Conservation (phyloP, 2,797 vertebrate species). For the Dipus sagitta region DNA sequence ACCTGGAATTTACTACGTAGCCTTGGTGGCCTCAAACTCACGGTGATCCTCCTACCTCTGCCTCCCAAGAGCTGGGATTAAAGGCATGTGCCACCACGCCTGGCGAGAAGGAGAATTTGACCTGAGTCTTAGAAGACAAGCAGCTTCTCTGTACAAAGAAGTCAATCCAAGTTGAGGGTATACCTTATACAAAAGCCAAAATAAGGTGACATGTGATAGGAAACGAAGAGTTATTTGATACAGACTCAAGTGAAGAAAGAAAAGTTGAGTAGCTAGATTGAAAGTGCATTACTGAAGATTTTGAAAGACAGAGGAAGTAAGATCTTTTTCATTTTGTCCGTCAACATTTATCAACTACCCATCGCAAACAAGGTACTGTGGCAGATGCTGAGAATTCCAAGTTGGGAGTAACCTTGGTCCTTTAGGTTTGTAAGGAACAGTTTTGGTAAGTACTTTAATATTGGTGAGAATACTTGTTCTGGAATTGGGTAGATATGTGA, state of each 20-base stretch:
- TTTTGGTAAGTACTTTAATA: conserved; percentile 43
- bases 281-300: conserved; percentile 48
- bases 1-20: no score
- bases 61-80: no score
- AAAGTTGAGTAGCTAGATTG: conserved; percentile 27
- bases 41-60: no score
- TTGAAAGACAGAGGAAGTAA: conserved; percentile 61
- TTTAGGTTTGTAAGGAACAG: conserved; percentile 22
- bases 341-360: conserved; percentile 64
- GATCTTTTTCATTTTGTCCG: conserved; percentile 59
- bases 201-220: conserved; percentile 12
- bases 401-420: conserved; percentile 11
- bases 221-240: background rate
- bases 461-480: background rate
- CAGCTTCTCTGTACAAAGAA: conserved; percentile 48
- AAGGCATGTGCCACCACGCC: no score
- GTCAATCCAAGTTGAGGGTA: background rate
- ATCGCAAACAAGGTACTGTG: conserved; percentile 43
- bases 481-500: conserved; percentile 7
- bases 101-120: background rate
- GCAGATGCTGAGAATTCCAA: conserved; percentile 54
- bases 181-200: conserved; percentile 43
- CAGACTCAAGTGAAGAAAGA: conserved; percentile 36
- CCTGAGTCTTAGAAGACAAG: background rate
- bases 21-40: no score